Base-by-base conservation (phyloP, 1,140 invertebrate genomes). In the Diorhabda sublineata region DNA sequence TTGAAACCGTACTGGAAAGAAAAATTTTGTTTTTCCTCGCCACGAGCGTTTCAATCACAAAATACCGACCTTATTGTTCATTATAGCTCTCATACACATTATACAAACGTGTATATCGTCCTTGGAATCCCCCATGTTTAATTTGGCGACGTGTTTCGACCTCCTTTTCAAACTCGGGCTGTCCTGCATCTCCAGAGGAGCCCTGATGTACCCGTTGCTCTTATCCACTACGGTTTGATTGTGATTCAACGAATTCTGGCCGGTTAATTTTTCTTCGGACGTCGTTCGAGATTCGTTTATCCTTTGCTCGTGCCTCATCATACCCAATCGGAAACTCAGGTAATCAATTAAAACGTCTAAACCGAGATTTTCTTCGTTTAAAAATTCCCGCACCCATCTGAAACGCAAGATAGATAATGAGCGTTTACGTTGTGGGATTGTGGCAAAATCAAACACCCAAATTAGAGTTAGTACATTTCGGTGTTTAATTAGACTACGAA, bases 81-180 rank as follows among this genome's bases (percentile, higher is more conserved):
- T 99, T 76, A 99, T 99, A 64, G 98, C 97, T 45, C 98, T 87
- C 84, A 99, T 90, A 84, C 97, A 99, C 89, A 98, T 94, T 74
- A 99, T 98, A 85, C 96, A 98, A 65, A 99, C 95, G 83, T 99
- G 98, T 74, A 99, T 97, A 81, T 99, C 98, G 82, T 99, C 97
- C 72, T 96, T 95, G 57, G 95, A 92, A 76, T 98, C 95, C 57
- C 97, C 98, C 94, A 98, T 98, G 80, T 98, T 98, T 45, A 98
- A 84, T 78, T 93, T 90, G 41, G 92, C 91, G 6, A 94, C 92
- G 81, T 96, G 93, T 67, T 92, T 85, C 3, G 92, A 92, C 67
- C 92, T 86, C 66, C 92, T 83, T 75, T 89, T 90, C 61, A 91
- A 84, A 70, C 87, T 86, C 45, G 90, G 90, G 78, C 89, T 91